A percentile compares a stretch with the other conserved stretches of the same genome.
Evolutionary conservation across 30 jellyfish, hydroid and myxozoan genomes (phyloP).

Genomic region (Clytia hemisphaerica): DNA sequence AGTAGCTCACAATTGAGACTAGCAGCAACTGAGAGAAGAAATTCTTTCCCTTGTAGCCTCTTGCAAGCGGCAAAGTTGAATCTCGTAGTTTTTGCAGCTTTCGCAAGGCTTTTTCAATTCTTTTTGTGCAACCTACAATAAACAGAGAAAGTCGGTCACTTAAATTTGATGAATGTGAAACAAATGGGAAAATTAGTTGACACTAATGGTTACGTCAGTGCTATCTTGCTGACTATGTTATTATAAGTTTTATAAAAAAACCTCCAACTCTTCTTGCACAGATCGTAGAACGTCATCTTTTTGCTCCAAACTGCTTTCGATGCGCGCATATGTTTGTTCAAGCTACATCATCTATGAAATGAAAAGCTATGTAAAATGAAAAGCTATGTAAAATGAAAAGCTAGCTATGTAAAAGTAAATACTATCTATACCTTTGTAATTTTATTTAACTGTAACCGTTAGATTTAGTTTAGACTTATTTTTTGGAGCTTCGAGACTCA

Average conservation of each 20-base stretch:
- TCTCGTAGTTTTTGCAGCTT: conserved; percentile 74
- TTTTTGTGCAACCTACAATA: conserved; percentile 51
- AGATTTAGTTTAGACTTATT: too few species aligned
- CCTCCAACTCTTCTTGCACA: conserved; percentile 67
- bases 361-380: too few species aligned
- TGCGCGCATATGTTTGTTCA: conserved; percentile 28
- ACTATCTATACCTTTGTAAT: neutral
- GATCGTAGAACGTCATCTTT: conserved; percentile 63
- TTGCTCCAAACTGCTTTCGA: conserved; percentile 42
- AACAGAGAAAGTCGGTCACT: too few species aligned
- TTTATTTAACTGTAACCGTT: too few species aligned
- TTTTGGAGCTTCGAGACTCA: too few species aligned
- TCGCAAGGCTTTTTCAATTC: conserved; percentile 80
- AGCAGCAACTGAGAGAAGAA: neutral
- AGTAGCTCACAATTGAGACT: neutral
- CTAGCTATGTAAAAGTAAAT: too few species aligned
- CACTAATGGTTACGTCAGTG: too few species aligned
- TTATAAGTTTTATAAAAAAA: too few species aligned
- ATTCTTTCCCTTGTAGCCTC: conserved; percentile 57
- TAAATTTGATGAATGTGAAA: too few species aligned
- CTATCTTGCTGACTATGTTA: too few species aligned
- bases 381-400: too few species aligned
- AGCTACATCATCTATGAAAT: conserved; percentile 1
- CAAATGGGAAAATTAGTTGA: neutral
- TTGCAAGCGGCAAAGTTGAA: conserved; percentile 78